phyloP scores from a whole-genome alignment of 2,113 vertebrate species.

The Pomatostomus ruficeps region DNA sequence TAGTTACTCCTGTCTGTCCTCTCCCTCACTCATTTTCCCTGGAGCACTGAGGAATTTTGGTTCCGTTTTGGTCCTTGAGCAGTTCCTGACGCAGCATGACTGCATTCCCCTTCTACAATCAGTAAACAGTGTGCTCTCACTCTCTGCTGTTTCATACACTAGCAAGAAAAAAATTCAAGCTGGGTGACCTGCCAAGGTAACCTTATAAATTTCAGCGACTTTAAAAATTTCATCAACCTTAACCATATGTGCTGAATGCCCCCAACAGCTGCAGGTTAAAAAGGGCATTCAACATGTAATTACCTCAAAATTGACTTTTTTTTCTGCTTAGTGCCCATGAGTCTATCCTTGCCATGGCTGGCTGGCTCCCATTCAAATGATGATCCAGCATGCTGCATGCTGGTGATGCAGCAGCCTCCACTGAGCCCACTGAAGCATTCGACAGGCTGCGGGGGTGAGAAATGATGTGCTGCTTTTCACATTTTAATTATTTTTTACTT shows the following conservation, averaged over 20 bases:
- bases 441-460: background rate
- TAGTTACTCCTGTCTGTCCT: background rate
- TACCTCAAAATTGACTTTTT: conserved; percentile 54
- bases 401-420: background rate
- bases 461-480: background rate
- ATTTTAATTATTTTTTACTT: background rate
- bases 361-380: conserved; percentile 43
- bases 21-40: background rate
- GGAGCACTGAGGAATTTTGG: background rate
- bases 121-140: background rate
- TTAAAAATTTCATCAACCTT: conserved; percentile 56
- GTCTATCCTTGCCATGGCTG: conserved; percentile 15
- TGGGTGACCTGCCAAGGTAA: conserved; percentile 44
- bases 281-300: conserved; percentile 56
- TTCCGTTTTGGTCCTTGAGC: background rate
- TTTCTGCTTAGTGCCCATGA: conserved; percentile 42
- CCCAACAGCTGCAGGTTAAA: conserved; percentile 53
- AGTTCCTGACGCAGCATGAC: background rate
- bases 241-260: conserved; percentile 52
- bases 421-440: background rate
- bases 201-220: conserved; percentile 51
- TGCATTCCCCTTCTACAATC: background rate
- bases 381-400: background rate
- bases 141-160: background rate
- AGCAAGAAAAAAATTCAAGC: background rate